These are phyloP conservation scores for Hormiphora californensis DNA, from an alignment of 37 sponge, comb jelly and placozoan species.

Conservation along the genomic window DNA sequence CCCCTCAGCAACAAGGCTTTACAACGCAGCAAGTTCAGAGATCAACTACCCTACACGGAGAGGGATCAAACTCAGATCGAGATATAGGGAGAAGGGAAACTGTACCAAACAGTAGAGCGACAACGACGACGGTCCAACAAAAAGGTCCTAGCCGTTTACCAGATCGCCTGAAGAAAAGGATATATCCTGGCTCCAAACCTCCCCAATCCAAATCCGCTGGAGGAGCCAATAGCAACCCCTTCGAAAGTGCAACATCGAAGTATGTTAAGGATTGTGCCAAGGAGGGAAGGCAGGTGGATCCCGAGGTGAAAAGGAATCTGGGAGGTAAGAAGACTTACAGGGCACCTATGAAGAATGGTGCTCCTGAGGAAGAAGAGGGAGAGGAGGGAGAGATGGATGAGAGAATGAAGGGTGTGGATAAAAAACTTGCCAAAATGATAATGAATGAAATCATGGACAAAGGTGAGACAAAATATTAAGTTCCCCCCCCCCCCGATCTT, in stretches of 20 bases:
- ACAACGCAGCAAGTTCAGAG: too few species aligned
- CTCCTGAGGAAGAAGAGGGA: neutral
- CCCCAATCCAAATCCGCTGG: neutral
- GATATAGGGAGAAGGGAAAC: too few species aligned
- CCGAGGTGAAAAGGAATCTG: neutral
- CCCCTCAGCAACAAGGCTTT: neutral
- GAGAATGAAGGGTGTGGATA: constrained; percentile 43
- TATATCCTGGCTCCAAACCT: neutral
- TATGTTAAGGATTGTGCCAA: constrained; percentile 25
- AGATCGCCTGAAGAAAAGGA: constrained; percentile 18
- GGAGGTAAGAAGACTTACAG: constrained; percentile 35
- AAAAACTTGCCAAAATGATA: constrained; percentile 23
- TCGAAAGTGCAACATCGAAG: neutral
- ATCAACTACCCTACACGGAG: too few species aligned
- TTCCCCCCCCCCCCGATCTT: too few species aligned
- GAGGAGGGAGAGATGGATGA: constrained; percentile 10
- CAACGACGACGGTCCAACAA: too few species aligned
- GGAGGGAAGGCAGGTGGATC: constrained; percentile 2
- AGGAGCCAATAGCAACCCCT: neutral
- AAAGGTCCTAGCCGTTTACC: too few species aligned
- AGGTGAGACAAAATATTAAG: too few species aligned
- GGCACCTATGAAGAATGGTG: neutral
- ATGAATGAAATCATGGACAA: constrained; percentile 51
- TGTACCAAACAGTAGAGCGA: too few species aligned
- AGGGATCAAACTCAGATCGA: too few species aligned